phyloP scores from a whole-genome alignment of 2,113 vertebrate species.

The Alethe castanea region DNA sequence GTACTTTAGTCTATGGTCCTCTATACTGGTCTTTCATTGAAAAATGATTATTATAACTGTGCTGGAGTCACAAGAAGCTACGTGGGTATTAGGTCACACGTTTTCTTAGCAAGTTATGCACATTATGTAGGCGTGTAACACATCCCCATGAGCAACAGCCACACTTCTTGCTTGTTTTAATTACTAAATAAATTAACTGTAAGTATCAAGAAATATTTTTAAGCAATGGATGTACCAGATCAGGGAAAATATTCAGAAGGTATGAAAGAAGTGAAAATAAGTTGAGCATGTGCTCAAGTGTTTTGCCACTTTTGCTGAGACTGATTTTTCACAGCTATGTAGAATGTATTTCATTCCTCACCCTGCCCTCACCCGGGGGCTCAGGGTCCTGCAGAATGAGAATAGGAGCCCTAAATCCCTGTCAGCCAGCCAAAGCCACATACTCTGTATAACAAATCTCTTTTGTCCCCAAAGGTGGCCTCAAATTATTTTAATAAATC shows the following conservation, averaged over 20 bases:
- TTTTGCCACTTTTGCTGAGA: background rate
- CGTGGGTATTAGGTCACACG: background rate
- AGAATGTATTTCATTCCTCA: background rate
- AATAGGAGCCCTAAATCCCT: conserved; percentile 35
- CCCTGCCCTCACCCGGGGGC: background rate
- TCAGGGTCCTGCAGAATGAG: background rate
- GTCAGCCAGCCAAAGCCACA: background rate
- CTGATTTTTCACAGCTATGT: background rate
- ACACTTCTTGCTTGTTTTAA: conserved; percentile 2
- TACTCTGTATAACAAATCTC: background rate
- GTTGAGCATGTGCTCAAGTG: background rate
- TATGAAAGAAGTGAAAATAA: conserved; percentile 4
- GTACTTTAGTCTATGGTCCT: background rate
- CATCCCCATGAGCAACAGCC: background rate
- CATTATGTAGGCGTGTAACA: background rate
- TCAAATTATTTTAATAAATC: conserved; percentile 56
- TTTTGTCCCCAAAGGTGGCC: background rate
- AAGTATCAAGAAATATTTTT: background rate
- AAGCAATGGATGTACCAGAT: background rate
- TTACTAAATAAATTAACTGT: conserved; percentile 10
- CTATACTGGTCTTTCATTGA: background rate
- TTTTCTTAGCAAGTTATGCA: background rate
- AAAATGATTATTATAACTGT: background rate
- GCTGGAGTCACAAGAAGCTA: background rate
- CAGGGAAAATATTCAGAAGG: background rate